Conservation (phyloP, 2,797 vertebrate genomes). For the Gallinago stenura region DNA sequence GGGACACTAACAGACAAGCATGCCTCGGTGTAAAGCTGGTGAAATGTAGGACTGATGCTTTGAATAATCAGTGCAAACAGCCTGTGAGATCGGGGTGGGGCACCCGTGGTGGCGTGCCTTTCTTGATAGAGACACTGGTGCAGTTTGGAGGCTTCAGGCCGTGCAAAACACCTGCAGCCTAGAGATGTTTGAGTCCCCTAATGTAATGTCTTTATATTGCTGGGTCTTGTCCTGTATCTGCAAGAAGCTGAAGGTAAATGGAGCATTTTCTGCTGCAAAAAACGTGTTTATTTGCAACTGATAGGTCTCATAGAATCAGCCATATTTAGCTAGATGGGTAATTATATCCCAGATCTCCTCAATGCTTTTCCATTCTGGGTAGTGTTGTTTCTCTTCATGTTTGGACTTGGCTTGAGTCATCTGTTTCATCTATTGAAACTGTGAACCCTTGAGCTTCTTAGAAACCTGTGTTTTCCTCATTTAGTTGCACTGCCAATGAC, state of each 20-base stretch:
- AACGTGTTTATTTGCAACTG: neutral
- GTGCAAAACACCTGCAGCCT: neutral
- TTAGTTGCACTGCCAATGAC: neutral
- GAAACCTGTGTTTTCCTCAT: neutral
- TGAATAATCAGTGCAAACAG: neutral
- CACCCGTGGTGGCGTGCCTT: rapidly evolving
- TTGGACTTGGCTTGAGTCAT: neutral
- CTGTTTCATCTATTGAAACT: neutral
- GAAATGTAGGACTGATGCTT: neutral
- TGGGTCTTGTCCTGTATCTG: neutral
- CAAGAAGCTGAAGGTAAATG: neutral
- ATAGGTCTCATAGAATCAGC: neutral
- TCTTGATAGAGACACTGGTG: neutral
- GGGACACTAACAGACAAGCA: no score
- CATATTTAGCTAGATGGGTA: neutral
- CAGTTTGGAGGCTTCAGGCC: neutral
- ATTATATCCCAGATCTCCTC: neutral
- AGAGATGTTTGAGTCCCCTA: neutral
- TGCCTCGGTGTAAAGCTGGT: neutral
- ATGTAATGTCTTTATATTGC: neutral
- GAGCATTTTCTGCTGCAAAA: neutral
- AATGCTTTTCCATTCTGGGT: neutral
- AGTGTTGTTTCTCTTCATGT: neutral
- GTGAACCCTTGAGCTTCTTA: neutral
- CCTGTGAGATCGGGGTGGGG: neutral